Conservation (phyloP, 1,140 invertebrate species). For the Colletes gigas region DNA sequence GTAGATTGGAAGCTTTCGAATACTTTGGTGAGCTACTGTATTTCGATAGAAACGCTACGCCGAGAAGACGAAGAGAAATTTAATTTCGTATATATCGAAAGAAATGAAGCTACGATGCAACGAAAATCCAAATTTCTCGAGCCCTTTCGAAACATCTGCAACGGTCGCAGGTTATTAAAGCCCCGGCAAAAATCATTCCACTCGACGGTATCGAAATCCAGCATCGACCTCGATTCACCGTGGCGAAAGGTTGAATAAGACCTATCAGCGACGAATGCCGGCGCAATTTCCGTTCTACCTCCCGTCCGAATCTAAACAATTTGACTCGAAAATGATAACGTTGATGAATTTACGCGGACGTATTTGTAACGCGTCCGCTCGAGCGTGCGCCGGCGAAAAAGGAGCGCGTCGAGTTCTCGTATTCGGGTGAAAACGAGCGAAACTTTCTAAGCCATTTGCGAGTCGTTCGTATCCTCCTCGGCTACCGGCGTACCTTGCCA, state of each 20-base stretch:
- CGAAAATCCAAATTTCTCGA: constrained; percentile 4
- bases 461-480: constrained; percentile 25
- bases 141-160: not conserved
- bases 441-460: constrained; percentile 39
- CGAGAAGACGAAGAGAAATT: too few relatives aligned
- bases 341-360: not conserved
- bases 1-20: too few relatives aligned
- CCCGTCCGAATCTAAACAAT: not conserved
- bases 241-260: not conserved
- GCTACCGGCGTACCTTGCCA: not conserved
- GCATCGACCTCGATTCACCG: constrained; percentile 3
- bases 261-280: not conserved
- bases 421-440: constrained; percentile 34
- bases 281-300: not conserved
- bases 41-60: too few relatives aligned
- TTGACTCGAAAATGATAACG: constrained; percentile 7
- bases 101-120: too few relatives aligned
- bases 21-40: too few relatives aligned
- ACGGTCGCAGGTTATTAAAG: not conserved
- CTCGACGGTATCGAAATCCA: not conserved
- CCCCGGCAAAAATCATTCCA: not conserved
- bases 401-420: too few relatives aligned
- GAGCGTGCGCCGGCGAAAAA: not conserved
- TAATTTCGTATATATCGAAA: too few relatives aligned
- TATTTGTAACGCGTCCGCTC: not conserved